Conservation (phyloP, 2,888 invertebrate genomes). For the Euclidia mi region DNA sequence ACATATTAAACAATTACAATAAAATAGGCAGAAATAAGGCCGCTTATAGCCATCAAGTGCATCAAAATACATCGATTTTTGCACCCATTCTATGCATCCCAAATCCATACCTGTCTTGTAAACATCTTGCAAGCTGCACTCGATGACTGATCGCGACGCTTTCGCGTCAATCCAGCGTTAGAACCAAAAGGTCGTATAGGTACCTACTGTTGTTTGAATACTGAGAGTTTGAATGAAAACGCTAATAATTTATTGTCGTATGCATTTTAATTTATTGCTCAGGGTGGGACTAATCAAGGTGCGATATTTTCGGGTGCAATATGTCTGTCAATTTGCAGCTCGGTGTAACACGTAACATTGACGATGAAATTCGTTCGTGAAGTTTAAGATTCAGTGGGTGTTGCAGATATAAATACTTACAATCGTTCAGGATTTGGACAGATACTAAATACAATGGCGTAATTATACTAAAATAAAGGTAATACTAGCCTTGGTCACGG, state of each 20-base stretch:
- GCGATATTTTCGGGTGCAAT: not conserved
- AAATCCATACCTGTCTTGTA: conserved; percentile 31
- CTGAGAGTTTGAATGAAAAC: not conserved
- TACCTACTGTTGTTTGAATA: not conserved
- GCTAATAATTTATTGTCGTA: conserved; percentile 20
- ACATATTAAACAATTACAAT: no score
- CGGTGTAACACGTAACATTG: not conserved
- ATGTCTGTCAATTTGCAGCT: not conserved
- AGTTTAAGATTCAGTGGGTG: no score
- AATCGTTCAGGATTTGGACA: no score
- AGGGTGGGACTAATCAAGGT: conserved; percentile 15
- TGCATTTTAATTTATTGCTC: conserved; percentile 46
- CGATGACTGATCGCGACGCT: conserved; percentile 47
- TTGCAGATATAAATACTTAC: no score
- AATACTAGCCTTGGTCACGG: no score
- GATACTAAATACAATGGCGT: no score
- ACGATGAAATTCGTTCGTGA: no score
- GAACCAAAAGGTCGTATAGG: conserved; percentile 27
- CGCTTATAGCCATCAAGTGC: no score
- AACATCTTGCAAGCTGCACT: conserved; percentile 51
- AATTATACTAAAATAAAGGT: no score
- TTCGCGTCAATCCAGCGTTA: conserved; percentile 42
- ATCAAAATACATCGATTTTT: no score
- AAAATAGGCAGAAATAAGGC: no score
- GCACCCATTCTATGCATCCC: not conserved